Base-by-base conservation (phyloP, 1,140 invertebrate genomes). In the Colletes gigas region DNA sequence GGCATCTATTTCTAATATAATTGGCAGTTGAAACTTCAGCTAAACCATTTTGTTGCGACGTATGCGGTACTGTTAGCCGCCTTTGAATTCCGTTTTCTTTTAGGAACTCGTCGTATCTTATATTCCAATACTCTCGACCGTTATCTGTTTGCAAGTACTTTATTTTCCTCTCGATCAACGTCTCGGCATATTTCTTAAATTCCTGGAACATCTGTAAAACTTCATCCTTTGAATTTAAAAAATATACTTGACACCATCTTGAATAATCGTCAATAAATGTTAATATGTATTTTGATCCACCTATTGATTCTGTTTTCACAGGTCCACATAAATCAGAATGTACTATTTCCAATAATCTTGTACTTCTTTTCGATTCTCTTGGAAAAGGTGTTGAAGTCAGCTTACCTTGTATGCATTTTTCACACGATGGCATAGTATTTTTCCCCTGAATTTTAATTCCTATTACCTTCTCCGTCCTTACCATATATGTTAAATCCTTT, bases 181-280 rank as follows among this genome's bases (percentile, higher is more conserved):
- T 55, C 14, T 55, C 60, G 4, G 21, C 60, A 62, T 62, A 62
- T 12, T 30, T 39, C 30, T 62, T 62, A 67, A 92, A 92, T 66
- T 90, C 69, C 83, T 85, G 89, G 67, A 92, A 89, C 47, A 30
- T 60, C 12, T 88, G 41, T 52, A 86, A 85, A 8, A 90, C 90
- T 73, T 92, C 68, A 87, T 86, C 73, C 82, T 92, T 92, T 17
- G 21, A 65, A 78, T 89, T 89, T 4, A 92, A 57, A 83, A 90
- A 90, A 82, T 91, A 92, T 17, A 89, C 84, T 78, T 85, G 84
- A 7, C 78, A 71, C 63, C 82, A 91, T 30, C 88, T 84, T 15
- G 79, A 81, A 76, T 72, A 89, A 69, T 92, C 91, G 81, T 92
- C 90, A 77, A 90, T 86, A 59, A 92, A 91, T 1, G 85, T 88